phyloP scores from a whole-genome alignment of 2,113 vertebrate genomes.

The Rhodinocichla rosea region DNA sequence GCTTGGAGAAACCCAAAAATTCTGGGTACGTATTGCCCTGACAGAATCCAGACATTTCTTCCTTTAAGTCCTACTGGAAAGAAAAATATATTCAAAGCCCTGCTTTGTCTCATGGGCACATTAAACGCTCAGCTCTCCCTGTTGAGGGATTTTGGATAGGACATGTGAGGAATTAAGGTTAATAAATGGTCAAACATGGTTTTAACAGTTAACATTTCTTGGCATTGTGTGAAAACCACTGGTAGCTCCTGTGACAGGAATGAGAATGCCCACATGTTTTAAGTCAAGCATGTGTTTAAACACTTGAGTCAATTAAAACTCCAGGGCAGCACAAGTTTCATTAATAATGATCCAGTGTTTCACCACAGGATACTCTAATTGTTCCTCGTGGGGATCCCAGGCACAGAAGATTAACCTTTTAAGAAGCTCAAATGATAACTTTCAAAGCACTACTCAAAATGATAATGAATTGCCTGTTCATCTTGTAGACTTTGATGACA shows the following conservation, averaged over 20 bases:
- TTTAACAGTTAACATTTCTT: not conserved
- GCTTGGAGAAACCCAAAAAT: not conserved
- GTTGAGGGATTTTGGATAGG: not conserved
- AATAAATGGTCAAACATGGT: not conserved
- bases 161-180: not conserved
- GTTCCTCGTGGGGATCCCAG: not conserved
- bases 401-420: not conserved
- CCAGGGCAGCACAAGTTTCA: not conserved
- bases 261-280: not conserved
- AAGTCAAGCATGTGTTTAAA: not conserved
- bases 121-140: not conserved
- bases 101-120: not conserved
- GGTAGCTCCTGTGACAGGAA: not conserved
- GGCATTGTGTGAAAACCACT: not conserved
- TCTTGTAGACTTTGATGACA: not conserved
- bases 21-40: not conserved
- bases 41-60: not conserved
- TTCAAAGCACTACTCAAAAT: not conserved
- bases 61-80: not conserved
- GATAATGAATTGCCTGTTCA: not conserved
- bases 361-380: constrained; percentile 26
- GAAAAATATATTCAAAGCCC: not conserved
- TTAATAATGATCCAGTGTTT: not conserved
- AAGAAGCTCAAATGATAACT: constrained; percentile 10
- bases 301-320: constrained; percentile 1